Evolutionary conservation across 2,888 invertebrate species (phyloP).

Genomic region (Meiosimyza platycephala): DNA sequence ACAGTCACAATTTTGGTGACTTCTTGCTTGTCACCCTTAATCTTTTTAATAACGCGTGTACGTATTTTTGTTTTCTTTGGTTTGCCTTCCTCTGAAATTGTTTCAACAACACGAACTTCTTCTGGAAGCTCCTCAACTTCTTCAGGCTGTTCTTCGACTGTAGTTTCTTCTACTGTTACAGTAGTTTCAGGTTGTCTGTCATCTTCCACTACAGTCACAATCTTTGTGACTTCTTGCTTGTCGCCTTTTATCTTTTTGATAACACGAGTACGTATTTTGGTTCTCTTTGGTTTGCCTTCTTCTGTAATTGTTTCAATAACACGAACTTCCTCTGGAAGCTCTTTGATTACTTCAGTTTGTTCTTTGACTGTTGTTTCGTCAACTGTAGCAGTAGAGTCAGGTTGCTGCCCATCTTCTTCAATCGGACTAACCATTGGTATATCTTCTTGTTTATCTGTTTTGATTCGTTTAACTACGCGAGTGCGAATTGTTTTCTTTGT

Average conservation of each 20-base stretch:
- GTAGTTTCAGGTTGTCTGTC: conserved; percentile 46
- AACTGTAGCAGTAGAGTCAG: conserved; percentile 1
- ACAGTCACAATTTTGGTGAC: conserved; percentile 43
- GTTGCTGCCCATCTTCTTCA: conserved; percentile 7
- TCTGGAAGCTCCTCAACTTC: conserved; percentile 39
- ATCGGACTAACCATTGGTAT: not conserved
- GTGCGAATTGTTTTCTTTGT: not conserved
- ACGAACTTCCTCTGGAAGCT: conserved; percentile 10
- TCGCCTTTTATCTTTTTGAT: conserved; percentile 9
- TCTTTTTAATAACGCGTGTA: conserved; percentile 40
- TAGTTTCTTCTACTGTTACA: conserved; percentile 46
- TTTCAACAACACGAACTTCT: conserved; percentile 37
- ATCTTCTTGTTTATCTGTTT: not conserved
- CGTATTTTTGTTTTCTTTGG: conserved; percentile 42
- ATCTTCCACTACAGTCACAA: conserved; percentile 36
- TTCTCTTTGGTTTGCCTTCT: conserved; percentile 14
- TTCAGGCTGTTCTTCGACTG: conserved; percentile 32
- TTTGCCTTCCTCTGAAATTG: conserved; percentile 37
- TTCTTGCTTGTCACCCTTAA: conserved; percentile 42
- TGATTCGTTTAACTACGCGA: not conserved
- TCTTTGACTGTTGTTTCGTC: not conserved
- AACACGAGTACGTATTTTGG: not conserved
- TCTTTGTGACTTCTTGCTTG: conserved; percentile 5
- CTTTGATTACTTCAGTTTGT: not conserved
- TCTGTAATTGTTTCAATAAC: conserved; percentile 11